Percentiles rank a stretch among this genome's conserved stretches.
Conservation (phyloP, 2,113 vertebrate genomes). For the Loxodonta africana region DNA sequence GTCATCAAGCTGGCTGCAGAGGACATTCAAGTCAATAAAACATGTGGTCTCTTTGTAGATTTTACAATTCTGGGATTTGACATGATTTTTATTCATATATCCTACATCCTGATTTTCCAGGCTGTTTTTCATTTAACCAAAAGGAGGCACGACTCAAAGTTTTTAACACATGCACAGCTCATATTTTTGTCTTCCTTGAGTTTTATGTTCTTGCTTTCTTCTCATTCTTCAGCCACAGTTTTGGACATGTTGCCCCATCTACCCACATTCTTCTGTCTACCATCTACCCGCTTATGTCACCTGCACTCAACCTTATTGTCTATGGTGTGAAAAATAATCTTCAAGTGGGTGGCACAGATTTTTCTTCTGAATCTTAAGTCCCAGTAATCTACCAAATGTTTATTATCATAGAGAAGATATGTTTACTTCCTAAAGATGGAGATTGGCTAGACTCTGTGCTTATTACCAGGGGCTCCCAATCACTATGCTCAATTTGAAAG, state of each 20-base stretch:
- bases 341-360: too few relatives aligned
- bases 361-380: too few relatives aligned
- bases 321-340: constrained; percentile 7
- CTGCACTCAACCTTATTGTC: constrained; percentile 48
- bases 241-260: constrained; percentile 24
- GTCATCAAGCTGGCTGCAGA: background rate
- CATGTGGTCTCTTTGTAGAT: too few relatives aligned
- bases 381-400: too few relatives aligned
- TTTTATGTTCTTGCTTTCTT: constrained; percentile 7
- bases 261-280: constrained; percentile 31
- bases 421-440: too few relatives aligned
- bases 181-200: constrained; percentile 42
- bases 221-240: background rate
- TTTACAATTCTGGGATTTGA: too few relatives aligned
- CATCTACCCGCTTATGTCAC: constrained; percentile 4
- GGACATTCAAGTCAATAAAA: background rate
- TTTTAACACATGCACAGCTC: constrained; percentile 44
- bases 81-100: too few relatives aligned
- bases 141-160: constrained; percentile 17
- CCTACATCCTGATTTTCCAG: too few relatives aligned
- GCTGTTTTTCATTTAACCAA: background rate
- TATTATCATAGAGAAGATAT: too few relatives aligned
- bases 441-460: too few relatives aligned
- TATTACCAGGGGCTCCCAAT: too few relatives aligned
- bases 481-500: too few relatives aligned